Base-by-base conservation (phyloP, 2,888 invertebrate genomes). In the Sepioteuthis lessoniana region DNA sequence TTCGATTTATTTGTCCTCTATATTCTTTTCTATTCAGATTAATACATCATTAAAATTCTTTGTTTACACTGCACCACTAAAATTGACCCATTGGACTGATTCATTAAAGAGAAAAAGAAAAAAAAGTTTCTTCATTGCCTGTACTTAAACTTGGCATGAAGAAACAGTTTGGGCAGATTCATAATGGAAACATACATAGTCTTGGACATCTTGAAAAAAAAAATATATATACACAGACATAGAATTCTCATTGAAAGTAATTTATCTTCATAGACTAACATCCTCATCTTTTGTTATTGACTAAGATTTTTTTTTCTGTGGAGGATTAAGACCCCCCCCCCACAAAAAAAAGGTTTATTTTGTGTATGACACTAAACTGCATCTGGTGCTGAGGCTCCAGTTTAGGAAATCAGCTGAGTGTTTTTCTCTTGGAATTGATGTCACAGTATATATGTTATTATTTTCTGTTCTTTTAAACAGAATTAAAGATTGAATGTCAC, bases 1-100 rank as follows among this genome's bases (percentile, higher is more conserved):
- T n/a, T 35, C 35, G n/a, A 76, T 76, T 76, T n/a, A 76, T 76
- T 76, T 76, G 76, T 76, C 76, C 76, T 76, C 76, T n/a, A 16
- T n/a, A 35, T 76, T 76, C 35, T 13, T 76, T 76, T 35, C 76
- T 35, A n/a, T 76, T 76, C 76, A 76, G 76, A 76, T n/a, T 76
- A 76, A 76, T 76, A n/a, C 35, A 76, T 76, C 76, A 76, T 76
- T 35, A 76, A 76, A 76, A 76, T n/a, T 76, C n/a, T 76, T 76
- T 76, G 76, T 76, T 76, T 76, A 76, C 76, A 76, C 76, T 76
- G 76, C 76, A 76, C 35, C 76, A 76, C 76, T 76, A n/a, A 76
- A 76, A 76, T 76, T 76, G 76, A 76, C 76, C 76, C 76, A 76
- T 76, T 76, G 76, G 76, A 76, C n/a, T n/a, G 76, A 19, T 76